phyloP scores from a whole-genome alignment of 2,113 vertebrate genomes.

The Cynoglossus semilaevis region DNA sequence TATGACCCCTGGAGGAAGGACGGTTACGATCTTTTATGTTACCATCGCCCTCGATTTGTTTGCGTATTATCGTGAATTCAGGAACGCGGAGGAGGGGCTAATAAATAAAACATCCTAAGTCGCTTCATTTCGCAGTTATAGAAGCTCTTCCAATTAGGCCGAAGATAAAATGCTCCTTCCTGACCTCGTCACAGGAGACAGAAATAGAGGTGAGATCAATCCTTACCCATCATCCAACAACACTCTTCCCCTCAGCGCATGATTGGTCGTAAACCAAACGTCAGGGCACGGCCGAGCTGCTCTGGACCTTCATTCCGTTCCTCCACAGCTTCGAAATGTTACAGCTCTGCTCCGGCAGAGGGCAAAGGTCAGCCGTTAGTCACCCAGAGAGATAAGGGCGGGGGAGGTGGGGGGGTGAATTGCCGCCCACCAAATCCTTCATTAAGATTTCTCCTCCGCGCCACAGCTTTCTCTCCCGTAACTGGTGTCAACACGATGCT shows the following conservation, averaged over 20 bases:
- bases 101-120: not conserved
- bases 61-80: slow-evolving; percentile 1
- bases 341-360: slow-evolving; percentile 13
- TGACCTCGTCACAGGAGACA: slow-evolving; percentile 16
- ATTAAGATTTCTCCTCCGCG: slow-evolving; percentile 5
- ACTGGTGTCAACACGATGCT: too few species aligned
- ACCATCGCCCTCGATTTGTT: not conserved
- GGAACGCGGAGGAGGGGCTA: not conserved
- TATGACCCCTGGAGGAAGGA: slow-evolving; percentile 28
- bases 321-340: slow-evolving; percentile 13
- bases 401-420: not conserved
- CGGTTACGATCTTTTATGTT: slow-evolving; percentile 1
- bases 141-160: slow-evolving; percentile 8
- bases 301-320: slow-evolving; percentile 26
- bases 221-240: not conserved
- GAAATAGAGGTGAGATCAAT: slow-evolving; percentile 23
- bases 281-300: slow-evolving; percentile 19
- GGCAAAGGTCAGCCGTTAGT: slow-evolving; percentile 44
- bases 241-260: slow-evolving; percentile 4
- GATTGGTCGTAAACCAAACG: slow-evolving; percentile 35
- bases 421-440: slow-evolving; percentile 6
- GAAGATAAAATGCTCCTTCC: slow-evolving; percentile 7
- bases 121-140: not conserved
- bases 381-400: slow-evolving; percentile 12
- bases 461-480: not conserved